Evolutionary conservation across 92 coral and sea anemone genomes (phyloP).

Genomic region (Zoanthus sociatus): DNA sequence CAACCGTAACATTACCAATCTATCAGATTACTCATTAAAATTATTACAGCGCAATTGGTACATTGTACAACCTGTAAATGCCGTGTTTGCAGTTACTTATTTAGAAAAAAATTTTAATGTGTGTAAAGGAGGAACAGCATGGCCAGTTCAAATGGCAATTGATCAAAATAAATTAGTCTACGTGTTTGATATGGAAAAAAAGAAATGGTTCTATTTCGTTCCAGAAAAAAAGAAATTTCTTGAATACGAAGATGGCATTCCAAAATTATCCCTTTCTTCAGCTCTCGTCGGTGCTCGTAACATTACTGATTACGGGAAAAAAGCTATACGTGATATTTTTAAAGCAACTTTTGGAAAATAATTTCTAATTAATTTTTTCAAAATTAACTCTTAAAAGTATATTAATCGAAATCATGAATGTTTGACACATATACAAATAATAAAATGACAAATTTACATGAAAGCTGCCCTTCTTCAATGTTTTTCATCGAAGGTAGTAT

Average conservation of each 20-base stretch:
- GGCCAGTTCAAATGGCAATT: neutral
- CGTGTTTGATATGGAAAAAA: neutral
- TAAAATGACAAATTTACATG: neutral
- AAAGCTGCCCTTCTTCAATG: neutral
- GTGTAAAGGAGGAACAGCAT: neutral
- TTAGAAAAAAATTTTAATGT: neutral
- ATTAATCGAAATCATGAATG: neutral
- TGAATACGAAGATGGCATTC: neutral
- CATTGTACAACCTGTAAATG: neutral
- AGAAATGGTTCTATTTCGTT: neutral
- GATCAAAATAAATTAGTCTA: neutral
- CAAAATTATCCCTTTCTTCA: neutral
- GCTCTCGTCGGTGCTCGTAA: neutral
- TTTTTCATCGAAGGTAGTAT: neutral
- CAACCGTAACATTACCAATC: neutral
- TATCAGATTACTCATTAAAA: neutral
- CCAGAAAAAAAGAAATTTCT: neutral
- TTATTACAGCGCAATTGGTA: neutral
- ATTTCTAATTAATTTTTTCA: too few species aligned
- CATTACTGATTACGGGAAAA: neutral
- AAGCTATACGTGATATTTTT: neutral
- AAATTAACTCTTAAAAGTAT: too few species aligned
- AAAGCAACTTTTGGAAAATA: neutral
- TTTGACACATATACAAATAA: neutral
- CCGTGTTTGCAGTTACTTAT: neutral